Evolutionary conservation across 2,113 vertebrate species (phyloP).

Genomic region (Melanocharis versteri): DNA sequence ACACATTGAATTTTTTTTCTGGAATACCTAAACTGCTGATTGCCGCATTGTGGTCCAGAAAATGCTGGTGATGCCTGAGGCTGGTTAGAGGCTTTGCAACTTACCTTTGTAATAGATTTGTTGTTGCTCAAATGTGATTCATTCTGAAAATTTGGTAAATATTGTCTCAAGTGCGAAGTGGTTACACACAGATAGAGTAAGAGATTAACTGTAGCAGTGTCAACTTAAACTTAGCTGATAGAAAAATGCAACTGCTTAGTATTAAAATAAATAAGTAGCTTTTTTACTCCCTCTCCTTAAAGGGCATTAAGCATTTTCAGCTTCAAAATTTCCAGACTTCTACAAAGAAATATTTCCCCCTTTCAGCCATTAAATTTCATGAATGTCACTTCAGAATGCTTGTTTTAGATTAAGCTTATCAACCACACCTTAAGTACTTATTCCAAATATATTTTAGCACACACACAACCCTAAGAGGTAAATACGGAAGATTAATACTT

Average conservation of each 20-base stretch:
- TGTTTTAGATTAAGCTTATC: not conserved
- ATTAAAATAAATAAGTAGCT: not conserved
- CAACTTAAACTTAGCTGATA: not conserved
- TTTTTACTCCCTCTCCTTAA: not conserved
- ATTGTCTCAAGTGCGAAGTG: not conserved
- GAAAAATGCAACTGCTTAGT: not conserved
- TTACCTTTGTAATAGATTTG: not conserved
- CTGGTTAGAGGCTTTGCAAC: not conserved
- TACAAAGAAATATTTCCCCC: not conserved
- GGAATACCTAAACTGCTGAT: not conserved
- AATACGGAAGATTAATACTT: not conserved
- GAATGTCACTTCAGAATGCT: not conserved
- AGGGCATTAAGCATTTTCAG: not conserved
- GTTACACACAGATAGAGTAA: not conserved
- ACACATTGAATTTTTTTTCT: fast-evolving
- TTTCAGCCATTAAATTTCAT: not conserved
- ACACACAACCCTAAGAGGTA: not conserved
- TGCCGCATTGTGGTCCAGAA: not conserved
- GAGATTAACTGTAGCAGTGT: not conserved
- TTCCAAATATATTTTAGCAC: not conserved
- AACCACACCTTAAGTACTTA: not conserved
- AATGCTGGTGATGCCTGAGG: not conserved
- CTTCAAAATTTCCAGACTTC: not conserved
- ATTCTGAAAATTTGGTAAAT: not conserved
- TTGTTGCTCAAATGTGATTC: not conserved